These are phyloP conservation scores for Catostomus latipinnis DNA, from an alignment of 2,797 vertebrate species.

Conservation along the genomic window DNA sequence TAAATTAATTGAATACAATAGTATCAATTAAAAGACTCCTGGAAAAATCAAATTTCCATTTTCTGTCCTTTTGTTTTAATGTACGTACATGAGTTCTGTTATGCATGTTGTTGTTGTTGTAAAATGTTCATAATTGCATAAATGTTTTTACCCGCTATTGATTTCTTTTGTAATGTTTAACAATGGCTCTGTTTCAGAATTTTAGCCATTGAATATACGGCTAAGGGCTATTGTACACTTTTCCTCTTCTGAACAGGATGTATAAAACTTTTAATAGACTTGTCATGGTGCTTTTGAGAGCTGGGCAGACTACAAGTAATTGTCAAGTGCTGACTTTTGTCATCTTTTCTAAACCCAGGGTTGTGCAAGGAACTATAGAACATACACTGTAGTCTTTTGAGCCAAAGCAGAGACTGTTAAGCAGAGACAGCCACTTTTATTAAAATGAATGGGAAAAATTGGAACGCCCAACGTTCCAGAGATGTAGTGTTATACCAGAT, in stretches of 20 bases:
- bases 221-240: neutral
- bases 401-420: too few species aligned
- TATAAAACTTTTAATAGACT: conserved; percentile 15
- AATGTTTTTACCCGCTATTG: neutral
- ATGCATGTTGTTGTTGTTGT: neutral
- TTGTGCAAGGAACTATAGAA: neutral
- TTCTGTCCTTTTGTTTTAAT: conserved; percentile 1
- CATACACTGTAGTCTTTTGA: neutral
- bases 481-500: too few species aligned
- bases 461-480: too few species aligned
- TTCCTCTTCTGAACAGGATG: neutral
- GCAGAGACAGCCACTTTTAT: too few species aligned
- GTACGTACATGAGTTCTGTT: neutral
- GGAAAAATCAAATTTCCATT: neutral
- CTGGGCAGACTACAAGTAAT: conserved; percentile 3
- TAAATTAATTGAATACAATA: too few species aligned
- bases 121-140: neutral
- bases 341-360: neutral
- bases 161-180: neutral
- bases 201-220: too few species aligned
- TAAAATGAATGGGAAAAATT: too few species aligned
- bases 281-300: conserved; percentile 11
- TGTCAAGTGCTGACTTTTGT: conserved; percentile 13
- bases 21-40: too few species aligned
- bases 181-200: neutral